These are phyloP conservation scores for Phortica variegata DNA, from an alignment of 1,140 invertebrate genomes.

Conservation along the genomic window DNA sequence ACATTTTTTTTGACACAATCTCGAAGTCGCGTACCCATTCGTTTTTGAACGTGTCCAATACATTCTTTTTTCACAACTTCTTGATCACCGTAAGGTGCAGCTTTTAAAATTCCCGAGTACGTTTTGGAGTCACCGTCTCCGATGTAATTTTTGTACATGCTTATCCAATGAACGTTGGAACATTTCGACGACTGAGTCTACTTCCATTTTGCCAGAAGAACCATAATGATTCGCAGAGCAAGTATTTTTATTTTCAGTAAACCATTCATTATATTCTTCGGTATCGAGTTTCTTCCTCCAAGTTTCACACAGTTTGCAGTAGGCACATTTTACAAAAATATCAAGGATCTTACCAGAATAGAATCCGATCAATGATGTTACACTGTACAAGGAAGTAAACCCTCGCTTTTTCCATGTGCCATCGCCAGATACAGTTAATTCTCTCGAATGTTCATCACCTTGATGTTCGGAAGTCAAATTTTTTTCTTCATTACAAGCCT, in stretches of 20 bases:
- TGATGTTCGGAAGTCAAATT: conserved; percentile 4
- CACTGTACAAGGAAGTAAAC: conserved; percentile 14
- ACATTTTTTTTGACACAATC: conserved; percentile 3
- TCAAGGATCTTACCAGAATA: conserved; percentile 20
- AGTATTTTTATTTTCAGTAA: conserved; percentile 1
- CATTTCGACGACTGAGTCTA: conserved; percentile 29
- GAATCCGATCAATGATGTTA: conserved; percentile 17
- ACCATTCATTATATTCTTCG: not conserved
- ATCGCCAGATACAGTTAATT: conserved; percentile 18
- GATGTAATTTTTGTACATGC: conserved; percentile 27
- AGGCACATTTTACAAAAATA: not conserved
- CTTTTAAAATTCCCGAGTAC: conserved; percentile 18
- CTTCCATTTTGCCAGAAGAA: conserved; percentile 31
- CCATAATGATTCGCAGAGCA: conserved; percentile 33
- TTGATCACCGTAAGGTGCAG: conserved; percentile 19
- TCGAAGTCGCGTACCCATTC: conserved; percentile 28
- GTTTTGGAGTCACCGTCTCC: conserved; percentile 34
- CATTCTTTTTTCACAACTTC: conserved; percentile 5
- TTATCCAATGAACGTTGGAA: conserved; percentile 19
- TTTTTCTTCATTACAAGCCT: conserved; percentile 1
- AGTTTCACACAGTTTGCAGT: not conserved
- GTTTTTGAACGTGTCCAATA: conserved; percentile 25
- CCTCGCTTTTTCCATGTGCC: conserved; percentile 23
- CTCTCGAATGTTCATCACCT: not conserved
- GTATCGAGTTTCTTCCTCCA: not conserved